Conservation (phyloP, 2,113 vertebrate genomes). For the Phyllostomus hastatus region DNA sequence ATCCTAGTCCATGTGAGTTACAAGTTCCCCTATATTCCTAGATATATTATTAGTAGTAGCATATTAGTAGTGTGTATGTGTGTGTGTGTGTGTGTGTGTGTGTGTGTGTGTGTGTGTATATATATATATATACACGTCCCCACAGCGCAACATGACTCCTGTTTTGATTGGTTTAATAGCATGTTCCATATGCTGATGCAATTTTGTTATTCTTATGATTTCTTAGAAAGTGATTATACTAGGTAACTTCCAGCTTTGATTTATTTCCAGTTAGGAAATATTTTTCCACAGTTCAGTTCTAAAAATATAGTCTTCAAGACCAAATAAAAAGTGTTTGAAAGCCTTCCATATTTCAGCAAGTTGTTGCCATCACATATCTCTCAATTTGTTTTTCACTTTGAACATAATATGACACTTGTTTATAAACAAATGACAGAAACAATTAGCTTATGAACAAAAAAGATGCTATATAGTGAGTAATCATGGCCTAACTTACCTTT, state of each 20-base stretch:
- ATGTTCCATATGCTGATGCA: background rate
- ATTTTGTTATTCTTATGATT: background rate
- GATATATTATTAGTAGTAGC: background rate
- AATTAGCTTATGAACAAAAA: background rate
- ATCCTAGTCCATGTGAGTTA: background rate
- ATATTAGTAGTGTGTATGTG: too few relatives aligned
- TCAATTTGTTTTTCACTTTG: slow-evolving; percentile 4
- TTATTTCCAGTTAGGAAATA: background rate
- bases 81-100: too few relatives aligned
- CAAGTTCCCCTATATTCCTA: background rate
- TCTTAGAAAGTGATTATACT: background rate
- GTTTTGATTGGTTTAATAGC: background rate
- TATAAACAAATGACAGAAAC: background rate
- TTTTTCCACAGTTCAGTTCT: background rate
- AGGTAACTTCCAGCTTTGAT: background rate
- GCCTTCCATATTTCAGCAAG: background rate
- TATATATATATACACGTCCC: background rate
- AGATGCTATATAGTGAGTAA: background rate
- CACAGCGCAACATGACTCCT: background rate
- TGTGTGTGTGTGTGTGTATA: too few relatives aligned
- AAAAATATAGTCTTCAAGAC: background rate
- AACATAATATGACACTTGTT: background rate
- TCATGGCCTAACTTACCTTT: background rate
- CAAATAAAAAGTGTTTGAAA: background rate
- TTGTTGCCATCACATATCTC: background rate